Evolutionary conservation across 2,797 vertebrate genomes (phyloP).

Genomic region (Chloroceryle inda): DNA sequence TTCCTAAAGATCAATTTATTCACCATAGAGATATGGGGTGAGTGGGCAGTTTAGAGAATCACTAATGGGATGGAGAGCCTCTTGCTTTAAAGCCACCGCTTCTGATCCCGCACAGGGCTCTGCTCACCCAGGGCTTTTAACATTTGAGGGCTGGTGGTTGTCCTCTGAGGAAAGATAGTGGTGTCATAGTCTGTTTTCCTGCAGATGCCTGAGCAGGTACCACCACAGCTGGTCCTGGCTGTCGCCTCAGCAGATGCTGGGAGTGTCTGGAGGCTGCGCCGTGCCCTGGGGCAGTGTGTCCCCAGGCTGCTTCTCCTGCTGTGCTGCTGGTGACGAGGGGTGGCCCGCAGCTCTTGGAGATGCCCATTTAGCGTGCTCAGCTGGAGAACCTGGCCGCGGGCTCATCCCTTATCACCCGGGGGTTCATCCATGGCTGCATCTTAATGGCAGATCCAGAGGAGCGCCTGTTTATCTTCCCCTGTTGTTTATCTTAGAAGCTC

Average conservation of each 20-base stretch:
- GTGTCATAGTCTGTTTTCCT: rapidly evolving
- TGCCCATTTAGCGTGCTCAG: neutral
- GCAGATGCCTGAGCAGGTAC: rapidly evolving
- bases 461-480: slow-evolving; percentile 18
- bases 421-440: neutral
- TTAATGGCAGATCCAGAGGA: neutral
- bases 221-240: neutral
- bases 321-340: neutral
- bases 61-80: neutral
- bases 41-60: neutral
- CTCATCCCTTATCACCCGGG: neutral
- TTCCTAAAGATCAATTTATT: slow-evolving; percentile 46
- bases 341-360: neutral
- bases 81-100: neutral
- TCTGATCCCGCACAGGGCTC: neutral
- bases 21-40: neutral
- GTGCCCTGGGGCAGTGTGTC: neutral
- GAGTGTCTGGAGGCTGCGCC: rapidly evolving
- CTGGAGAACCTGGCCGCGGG: neutral
- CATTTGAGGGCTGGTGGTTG: neutral
- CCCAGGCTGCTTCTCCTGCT: neutral
- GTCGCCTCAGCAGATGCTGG: rapidly evolving
- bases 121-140: neutral
- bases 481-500: neutral
- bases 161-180: rapidly evolving